Base-by-base conservation (phyloP, 2,113 vertebrate genomes). In the Labrus mixtus region DNA sequence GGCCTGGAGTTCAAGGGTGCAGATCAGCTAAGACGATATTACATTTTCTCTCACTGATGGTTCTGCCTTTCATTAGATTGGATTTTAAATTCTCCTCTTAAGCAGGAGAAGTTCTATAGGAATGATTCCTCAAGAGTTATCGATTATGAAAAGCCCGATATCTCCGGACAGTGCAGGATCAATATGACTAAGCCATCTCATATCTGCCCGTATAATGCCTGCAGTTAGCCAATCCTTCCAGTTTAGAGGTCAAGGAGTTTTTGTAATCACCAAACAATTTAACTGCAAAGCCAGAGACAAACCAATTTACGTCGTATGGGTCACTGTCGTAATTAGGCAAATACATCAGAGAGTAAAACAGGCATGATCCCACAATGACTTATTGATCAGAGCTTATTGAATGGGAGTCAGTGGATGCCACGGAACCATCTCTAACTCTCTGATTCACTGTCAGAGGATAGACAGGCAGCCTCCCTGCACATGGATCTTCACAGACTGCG, bases 211-310 rank as follows among this genome's bases (percentile, higher is more conserved):
- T 70, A 72, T 81, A 75, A 89, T 79, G 78, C 73, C 85, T 81
- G 55, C 59, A 76, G 82, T 84, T 78, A 89, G 84, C 76, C 69
- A 81, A 81, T 83, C 58, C 69, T 85, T 85, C 73, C 87, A 81
- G 65, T 88, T 81, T 84, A 83, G 85, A 90, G 89, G 89, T 91
- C 89, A 89, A 84, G 64, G 74, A 86, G 76, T 67, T 60, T 62
- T 48, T 22, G 36, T 58, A 62, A 63, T 83, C 56, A 73, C 15
- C 55, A 79, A 78, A 87, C 72, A 73, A 73, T 85, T 85, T 72
- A 82, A 33, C 73, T 15, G 23, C 65, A 22, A 78, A 68, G 16
- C 43, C 57, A 62, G 4, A 54, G 50, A 72, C 46, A 53, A 68
- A 67, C 22, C 43, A 13, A 9, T 64, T 50, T 48, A 37, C 68